Evolutionary conservation across 2,797 vertebrate genomes (phyloP), one percentile per base, ranked within the genome.

Genomic region (Tachyglossus aculeatus): DNA sequence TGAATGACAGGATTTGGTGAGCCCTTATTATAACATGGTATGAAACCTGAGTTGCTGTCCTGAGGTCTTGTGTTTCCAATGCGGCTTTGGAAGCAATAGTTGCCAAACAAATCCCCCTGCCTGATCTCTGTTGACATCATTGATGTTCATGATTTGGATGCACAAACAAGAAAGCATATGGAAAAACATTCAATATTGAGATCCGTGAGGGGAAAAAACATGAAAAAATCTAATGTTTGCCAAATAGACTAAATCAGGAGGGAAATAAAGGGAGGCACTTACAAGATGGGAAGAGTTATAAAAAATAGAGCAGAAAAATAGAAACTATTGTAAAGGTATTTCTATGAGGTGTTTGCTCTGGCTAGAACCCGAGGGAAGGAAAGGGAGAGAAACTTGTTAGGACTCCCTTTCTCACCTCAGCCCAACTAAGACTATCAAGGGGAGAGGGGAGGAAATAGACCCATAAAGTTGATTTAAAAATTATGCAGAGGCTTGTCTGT

Each of bases 141-240:
- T 13, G 25, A n/a, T n/a, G n/a, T n/a, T n/a, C n/a, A 70, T 85
- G 80, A 84, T 74, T 76, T 76, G 29, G 21, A 63, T 21, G 78
- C 69, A 78, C 48, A 63, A 82, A 82, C 59, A 81, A 82, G 45
- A 77, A 85, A 68, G 71, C 70, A 77, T 83, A 79, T 43, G 70
- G 82, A 81, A 84, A 86, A 68, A 76, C 81, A 83, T 89, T 91
- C 90, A 90, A 89, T 89, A 89, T 83, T 75, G 78, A 90, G 81
- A 86, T 90, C 84, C 86, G 84, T 68, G 78, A 82, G 80, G 79
- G 75, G 84, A 86, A 87, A 45, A 86, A 74, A 82, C 56, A 53
- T 13, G 65, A 39, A 67, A 71, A 82, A 78, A 81, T 80, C 76
- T 78, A 79, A 74, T 83, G 76, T 84, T 89, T 90, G 81, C 79